phyloP scores from a whole-genome alignment of 1,140 invertebrate species.

The Drosophila aff. region DNA sequence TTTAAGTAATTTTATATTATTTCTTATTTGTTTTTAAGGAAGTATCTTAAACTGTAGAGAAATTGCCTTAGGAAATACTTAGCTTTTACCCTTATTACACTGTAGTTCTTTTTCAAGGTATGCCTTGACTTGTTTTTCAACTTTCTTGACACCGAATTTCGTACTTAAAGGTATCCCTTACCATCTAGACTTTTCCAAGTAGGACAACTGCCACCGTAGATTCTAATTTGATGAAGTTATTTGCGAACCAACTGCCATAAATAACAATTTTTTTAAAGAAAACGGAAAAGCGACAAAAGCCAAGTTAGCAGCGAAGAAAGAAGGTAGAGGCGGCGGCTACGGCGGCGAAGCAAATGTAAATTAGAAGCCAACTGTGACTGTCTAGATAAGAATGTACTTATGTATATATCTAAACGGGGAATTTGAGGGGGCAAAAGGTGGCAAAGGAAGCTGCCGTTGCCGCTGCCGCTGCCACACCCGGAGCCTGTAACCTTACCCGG shows the following conservation, averaged over 20 bases:
- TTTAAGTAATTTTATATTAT: background rate
- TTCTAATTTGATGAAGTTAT: constrained; percentile 53
- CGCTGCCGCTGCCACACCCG: constrained; percentile 9
- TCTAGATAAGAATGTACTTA: constrained; percentile 59
- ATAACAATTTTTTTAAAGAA: constrained; percentile 45
- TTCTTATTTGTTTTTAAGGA: background rate
- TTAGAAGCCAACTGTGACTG: constrained; percentile 65
- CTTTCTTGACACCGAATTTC: background rate
- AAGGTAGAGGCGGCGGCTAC: constrained; percentile 1
- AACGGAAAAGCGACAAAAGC: constrained; percentile 31
- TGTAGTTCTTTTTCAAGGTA: background rate
- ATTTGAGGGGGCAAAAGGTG: background rate
- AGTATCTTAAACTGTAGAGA: background rate
- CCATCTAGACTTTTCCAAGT: too few species aligned
- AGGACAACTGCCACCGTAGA: constrained; percentile 26
- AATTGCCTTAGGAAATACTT: too few species aligned
- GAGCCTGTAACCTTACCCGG: constrained; percentile 2
- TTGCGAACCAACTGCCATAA: constrained; percentile 38
- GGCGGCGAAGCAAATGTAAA: constrained; percentile 56
- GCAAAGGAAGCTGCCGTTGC: constrained; percentile 11
- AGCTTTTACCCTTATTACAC: background rate
- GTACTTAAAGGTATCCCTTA: constrained; percentile 3
- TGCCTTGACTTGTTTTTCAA: background rate
- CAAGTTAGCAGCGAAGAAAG: constrained; percentile 11
- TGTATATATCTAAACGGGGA: constrained; percentile 14